A percentile compares a stretch with the other conserved stretches of the same genome.
phyloP scores from a whole-genome alignment of 1,140 invertebrate species.

The Caenorhabditis latens region DNA sequence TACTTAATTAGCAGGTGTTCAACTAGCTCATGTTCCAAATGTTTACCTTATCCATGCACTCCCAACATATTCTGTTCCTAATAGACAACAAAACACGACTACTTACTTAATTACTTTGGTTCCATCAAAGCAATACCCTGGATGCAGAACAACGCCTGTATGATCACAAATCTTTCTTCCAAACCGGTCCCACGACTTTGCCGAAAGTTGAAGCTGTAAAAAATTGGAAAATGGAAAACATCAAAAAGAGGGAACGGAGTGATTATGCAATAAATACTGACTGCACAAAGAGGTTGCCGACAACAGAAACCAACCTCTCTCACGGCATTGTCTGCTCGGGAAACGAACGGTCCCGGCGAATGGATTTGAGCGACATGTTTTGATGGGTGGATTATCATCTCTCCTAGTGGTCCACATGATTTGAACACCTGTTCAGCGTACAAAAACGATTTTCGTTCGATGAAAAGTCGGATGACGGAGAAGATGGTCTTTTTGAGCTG shows the following conservation, averaged over 20 bases:
- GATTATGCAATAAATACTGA: neutral
- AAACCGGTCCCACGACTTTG: conserved; percentile 22
- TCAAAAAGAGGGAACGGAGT: neutral
- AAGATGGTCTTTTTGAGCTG: conserved; percentile 36
- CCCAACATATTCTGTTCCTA: neutral
- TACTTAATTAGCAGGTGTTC: conserved; percentile 34
- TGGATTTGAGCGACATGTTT: neutral
- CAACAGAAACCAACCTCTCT: conserved; percentile 33
- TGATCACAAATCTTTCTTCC: conserved; percentile 48
- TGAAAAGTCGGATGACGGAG: conserved; percentile 2
- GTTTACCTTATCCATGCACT: conserved; percentile 28
- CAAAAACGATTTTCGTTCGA: conserved; percentile 25
- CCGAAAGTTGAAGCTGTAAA: conserved; percentile 43
- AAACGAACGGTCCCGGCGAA: conserved; percentile 26
- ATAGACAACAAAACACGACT: neutral
- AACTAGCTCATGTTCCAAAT: neutral
- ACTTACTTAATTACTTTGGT: conserved; percentile 35
- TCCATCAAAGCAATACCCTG: neutral
- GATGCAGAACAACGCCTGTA: neutral
- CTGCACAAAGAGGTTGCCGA: neutral
- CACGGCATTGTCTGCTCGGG: conserved; percentile 26
- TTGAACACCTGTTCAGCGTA: conserved; percentile 40
- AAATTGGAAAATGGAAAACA: neutral
- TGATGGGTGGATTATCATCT: conserved; percentile 47
- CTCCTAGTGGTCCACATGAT: conserved; percentile 6